Percentiles rank a stretch among this genome's conserved stretches.
Evolutionary conservation across 2,888 invertebrate species (phyloP).

Genomic region (Nemotelus nigrinus): DNA sequence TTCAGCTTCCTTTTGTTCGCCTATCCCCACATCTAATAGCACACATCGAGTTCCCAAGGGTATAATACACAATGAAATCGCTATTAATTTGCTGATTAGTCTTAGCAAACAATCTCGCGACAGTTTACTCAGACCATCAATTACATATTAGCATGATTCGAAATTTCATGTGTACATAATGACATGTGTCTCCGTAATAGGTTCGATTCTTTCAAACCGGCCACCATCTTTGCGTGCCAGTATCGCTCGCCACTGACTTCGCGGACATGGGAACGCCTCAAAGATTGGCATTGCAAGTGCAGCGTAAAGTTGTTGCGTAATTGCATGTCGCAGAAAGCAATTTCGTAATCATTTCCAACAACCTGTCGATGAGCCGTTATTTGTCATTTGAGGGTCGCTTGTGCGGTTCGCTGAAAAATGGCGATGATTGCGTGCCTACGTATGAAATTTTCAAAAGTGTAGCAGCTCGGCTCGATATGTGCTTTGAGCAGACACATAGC

Average conservation of each 20-base stretch:
- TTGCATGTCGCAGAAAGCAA: conserved; percentile 25
- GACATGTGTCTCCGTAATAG: too few species aligned
- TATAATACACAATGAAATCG: too few species aligned
- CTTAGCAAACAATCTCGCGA: too few species aligned
- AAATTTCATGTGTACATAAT: too few species aligned
- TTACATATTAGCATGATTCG: too few species aligned
- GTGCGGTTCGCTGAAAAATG: conserved; percentile 30
- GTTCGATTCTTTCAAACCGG: neutral
- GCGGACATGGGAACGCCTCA: conserved; percentile 16
- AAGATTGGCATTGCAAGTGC: conserved; percentile 26
- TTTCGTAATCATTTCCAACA: conserved; percentile 36
- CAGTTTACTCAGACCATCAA: too few species aligned
- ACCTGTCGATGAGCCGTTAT: conserved; percentile 39
- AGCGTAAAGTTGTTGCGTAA: neutral
- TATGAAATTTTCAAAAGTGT: conserved; percentile 27
- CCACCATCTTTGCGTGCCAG: conserved; percentile 35
- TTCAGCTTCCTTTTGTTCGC: too few species aligned
- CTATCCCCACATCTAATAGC: too few species aligned
- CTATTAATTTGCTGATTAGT: too few species aligned
- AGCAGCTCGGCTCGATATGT: neutral
- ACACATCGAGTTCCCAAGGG: too few species aligned
- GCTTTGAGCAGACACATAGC: conserved; percentile 22
- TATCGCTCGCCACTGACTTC: neutral
- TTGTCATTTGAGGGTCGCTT: conserved; percentile 32
- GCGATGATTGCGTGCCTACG: conserved; percentile 39